Conservation (phyloP, 2,113 vertebrate species). For the Arenaria interpres region DNA sequence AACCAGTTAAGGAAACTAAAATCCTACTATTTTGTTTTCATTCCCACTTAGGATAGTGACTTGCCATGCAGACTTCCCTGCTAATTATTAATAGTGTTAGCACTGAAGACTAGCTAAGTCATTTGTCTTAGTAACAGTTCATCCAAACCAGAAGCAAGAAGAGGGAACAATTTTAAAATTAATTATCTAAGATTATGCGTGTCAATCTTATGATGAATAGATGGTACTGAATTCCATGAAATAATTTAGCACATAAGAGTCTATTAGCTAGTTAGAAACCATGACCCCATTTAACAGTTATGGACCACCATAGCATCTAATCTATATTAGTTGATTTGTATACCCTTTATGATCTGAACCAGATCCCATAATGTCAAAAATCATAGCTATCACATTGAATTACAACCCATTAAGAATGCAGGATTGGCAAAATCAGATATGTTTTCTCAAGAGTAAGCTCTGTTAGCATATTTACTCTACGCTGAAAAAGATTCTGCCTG, state of each 20-base stretch:
- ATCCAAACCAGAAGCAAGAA: not conserved
- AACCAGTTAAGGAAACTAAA: not conserved
- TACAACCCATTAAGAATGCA: slow-evolving; percentile 67
- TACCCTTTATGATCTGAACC: slow-evolving; percentile 86
- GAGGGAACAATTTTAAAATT: not conserved
- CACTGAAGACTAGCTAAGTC: not conserved
- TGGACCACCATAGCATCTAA: slow-evolving; percentile 81
- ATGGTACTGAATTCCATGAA: slow-evolving; percentile 70
- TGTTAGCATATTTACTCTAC: not conserved
- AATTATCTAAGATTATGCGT: not conserved
- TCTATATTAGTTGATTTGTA: slow-evolving; percentile 90
- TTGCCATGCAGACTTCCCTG: not conserved
- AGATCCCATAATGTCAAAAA: slow-evolving; percentile 85
- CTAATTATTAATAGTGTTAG: not conserved
- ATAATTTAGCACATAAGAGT: slow-evolving; percentile 80
- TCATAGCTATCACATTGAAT: slow-evolving; percentile 74
- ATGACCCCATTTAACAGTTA: slow-evolving; percentile 82
- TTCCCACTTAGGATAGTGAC: not conserved
- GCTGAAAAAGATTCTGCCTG: not conserved
- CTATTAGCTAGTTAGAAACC: slow-evolving; percentile 82
- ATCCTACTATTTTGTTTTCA: not conserved
- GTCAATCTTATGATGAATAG: slow-evolving; percentile 45
- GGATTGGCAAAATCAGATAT: slow-evolving; percentile 14
- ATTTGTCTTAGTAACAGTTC: not conserved
- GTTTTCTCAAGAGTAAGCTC: slow-evolving; percentile 51